These are phyloP conservation scores for Adoxophyes honmai DNA, from an alignment of 1,140 invertebrate species.

Conservation along the genomic window DNA sequence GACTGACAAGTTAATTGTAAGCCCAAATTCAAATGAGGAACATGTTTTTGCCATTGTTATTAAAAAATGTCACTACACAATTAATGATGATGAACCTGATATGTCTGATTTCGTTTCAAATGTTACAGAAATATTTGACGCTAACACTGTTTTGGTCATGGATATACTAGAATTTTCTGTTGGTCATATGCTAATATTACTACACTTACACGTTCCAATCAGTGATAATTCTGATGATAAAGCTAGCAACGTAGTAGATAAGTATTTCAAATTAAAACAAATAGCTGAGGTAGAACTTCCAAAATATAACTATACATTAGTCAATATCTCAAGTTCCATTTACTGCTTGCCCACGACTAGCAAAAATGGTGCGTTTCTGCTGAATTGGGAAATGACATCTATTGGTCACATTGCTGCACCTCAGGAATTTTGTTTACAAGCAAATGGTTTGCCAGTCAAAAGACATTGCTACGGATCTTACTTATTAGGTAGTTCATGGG, in stretches of 20 bases:
- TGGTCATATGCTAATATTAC: constrained; percentile 35
- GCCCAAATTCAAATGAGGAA: constrained; percentile 45
- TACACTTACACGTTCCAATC: constrained; percentile 50
- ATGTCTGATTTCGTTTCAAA: constrained; percentile 29
- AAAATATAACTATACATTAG: constrained; percentile 46
- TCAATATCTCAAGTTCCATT: constrained; percentile 60
- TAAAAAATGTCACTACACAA: constrained; percentile 26
- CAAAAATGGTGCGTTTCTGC: constrained; percentile 30
- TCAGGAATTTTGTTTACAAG: constrained; percentile 72
- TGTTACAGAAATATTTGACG: constrained; percentile 42
- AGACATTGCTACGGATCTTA: constrained; percentile 69
- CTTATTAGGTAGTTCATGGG: constrained; percentile 65
- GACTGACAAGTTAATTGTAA: constrained; percentile 56
- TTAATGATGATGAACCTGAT: constrained; percentile 29
- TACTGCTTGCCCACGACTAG: constrained; percentile 62
- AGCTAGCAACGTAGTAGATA: constrained; percentile 33
- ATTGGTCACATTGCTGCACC: constrained; percentile 66
- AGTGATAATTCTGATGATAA: constrained; percentile 28
- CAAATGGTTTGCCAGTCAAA: constrained; percentile 70
- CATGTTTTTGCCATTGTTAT: constrained; percentile 58
- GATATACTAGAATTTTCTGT: constrained; percentile 44
- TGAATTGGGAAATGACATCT: constrained; percentile 65
- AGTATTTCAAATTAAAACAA: constrained; percentile 30
- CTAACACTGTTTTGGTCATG: constrained; percentile 52
- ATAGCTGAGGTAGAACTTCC: constrained; percentile 35